Conservation (phyloP, 2,797 vertebrate genomes). For the Phoeniculus purpureus region DNA sequence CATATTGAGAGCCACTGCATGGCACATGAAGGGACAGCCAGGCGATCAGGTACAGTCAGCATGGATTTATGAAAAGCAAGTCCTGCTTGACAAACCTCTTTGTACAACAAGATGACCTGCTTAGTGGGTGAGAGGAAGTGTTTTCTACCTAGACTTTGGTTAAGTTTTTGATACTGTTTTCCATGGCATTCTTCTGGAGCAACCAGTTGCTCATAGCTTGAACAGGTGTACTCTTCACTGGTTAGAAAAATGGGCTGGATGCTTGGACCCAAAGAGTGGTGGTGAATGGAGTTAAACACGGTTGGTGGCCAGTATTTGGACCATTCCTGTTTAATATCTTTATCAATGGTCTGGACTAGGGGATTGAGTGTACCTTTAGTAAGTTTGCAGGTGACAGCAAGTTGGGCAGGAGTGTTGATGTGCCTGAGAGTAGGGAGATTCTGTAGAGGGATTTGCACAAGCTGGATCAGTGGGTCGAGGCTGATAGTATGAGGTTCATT, state of each 20-base stretch:
- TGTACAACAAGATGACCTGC: neutral
- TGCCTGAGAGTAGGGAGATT: neutral
- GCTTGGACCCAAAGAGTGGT: rapidly evolving
- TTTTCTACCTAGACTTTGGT: neutral
- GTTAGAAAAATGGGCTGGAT: neutral
- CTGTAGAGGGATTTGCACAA: neutral
- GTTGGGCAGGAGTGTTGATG: neutral
- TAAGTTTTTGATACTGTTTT: neutral
- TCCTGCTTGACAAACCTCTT: neutral
- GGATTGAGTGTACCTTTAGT: neutral
- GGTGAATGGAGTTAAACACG: neutral
- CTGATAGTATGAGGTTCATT: rapidly evolving
- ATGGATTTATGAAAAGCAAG: neutral
- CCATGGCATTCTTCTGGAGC: neutral
- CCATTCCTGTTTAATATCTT: neutral
- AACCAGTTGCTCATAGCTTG: neutral
- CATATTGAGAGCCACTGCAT: rapidly evolving
- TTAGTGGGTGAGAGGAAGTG: neutral
- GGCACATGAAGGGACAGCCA: rapidly evolving
- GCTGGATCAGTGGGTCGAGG: rapidly evolving
- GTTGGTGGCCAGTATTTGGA: rapidly evolving
- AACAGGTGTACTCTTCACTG: neutral
- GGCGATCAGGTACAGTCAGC: neutral
- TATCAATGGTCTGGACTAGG: rapidly evolving
- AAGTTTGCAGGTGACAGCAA: neutral